Percentiles rank a stretch among this genome's conserved stretches.
phyloP scores from a whole-genome alignment of 2,888 invertebrate genomes.

The Tetragnatha montana region DNA sequence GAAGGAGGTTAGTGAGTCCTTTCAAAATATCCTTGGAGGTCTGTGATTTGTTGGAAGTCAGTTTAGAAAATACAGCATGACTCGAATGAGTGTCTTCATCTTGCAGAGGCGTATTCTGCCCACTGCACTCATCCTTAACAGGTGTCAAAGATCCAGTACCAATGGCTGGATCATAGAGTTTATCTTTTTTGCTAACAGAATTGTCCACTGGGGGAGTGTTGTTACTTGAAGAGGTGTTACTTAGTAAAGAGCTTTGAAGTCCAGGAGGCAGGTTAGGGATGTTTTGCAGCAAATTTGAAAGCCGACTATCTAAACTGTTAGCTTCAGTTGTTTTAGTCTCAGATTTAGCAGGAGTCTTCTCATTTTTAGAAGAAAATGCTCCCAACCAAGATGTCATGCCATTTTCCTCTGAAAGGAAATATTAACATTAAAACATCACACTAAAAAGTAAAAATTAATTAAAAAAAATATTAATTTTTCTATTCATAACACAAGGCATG shows the following conservation, averaged over 20 bases:
- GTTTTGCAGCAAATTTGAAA: slow-evolving; percentile 73
- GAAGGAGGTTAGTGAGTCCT: slow-evolving; percentile 60
- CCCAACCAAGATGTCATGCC: slow-evolving; percentile 71
- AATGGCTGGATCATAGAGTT: slow-evolving; percentile 25
- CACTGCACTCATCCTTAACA: slow-evolving; percentile 72
- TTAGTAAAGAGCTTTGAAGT: slow-evolving; percentile 57
- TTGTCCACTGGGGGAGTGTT: slow-evolving; percentile 42
- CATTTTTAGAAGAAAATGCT: slow-evolving; percentile 58
- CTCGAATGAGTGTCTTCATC: slow-evolving; percentile 71
- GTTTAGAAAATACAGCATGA: slow-evolving; percentile 47
- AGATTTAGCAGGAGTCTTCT: slow-evolving; percentile 7
- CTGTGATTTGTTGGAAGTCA: slow-evolving; percentile 55
- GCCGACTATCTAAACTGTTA: slow-evolving; percentile 73
- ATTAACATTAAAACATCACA: neutral
- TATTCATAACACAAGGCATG: too few relatives aligned
- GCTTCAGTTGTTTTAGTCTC: slow-evolving; percentile 34
- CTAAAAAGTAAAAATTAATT: neutral
- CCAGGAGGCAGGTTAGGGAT: slow-evolving; percentile 71
- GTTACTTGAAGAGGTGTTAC: slow-evolving; percentile 39
- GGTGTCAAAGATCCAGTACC: slow-evolving; percentile 69
- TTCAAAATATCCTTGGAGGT: slow-evolving; percentile 64
- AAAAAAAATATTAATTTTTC: neutral
- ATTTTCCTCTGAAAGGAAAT: slow-evolving; percentile 46
- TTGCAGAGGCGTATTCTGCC: slow-evolving; percentile 72
- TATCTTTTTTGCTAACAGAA: slow-evolving; percentile 54